These are phyloP conservation scores for Saguinus imperator DNA, from an alignment of 2,113 vertebrate genomes.

Conservation along the genomic window DNA sequence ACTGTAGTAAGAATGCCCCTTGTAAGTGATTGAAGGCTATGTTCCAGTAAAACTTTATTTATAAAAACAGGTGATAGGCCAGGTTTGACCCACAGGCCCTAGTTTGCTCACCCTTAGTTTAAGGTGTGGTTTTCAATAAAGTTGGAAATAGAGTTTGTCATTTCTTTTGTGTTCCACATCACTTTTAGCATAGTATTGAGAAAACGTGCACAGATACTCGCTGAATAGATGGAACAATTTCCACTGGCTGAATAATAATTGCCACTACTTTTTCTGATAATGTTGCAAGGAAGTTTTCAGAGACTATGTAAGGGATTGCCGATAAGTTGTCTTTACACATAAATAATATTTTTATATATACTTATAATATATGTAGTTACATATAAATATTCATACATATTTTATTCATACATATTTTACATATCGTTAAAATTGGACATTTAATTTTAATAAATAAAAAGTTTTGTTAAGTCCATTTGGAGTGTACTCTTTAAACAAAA, in stretches of 20 bases:
- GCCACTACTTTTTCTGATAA: slow-evolving; percentile 12
- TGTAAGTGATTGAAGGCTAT: background rate
- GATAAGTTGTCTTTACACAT: background rate
- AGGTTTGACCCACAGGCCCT: background rate
- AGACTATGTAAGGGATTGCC: background rate
- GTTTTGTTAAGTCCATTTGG: background rate
- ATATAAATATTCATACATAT: background rate
- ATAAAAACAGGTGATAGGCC: background rate
- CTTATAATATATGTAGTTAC: background rate
- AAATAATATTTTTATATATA: background rate
- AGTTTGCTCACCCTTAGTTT: background rate
- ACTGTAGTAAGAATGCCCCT: background rate
- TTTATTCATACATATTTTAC: background rate
- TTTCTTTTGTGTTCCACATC: background rate
- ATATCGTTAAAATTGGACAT: background rate
- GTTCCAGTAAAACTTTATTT: background rate
- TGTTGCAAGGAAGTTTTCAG: background rate
- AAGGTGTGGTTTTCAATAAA: background rate
- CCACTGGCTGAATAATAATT: background rate
- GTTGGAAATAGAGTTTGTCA: background rate
- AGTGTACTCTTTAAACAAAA: background rate
- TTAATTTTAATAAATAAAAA: slow-evolving; percentile 7
- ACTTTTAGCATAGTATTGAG: background rate
- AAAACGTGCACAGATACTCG: background rate
- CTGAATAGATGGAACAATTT: background rate